A percentile compares a stretch with the other conserved stretches of the same genome.
Evolutionary conservation across 2,113 vertebrate species (phyloP).

Genomic region (Callipepla squamata): DNA sequence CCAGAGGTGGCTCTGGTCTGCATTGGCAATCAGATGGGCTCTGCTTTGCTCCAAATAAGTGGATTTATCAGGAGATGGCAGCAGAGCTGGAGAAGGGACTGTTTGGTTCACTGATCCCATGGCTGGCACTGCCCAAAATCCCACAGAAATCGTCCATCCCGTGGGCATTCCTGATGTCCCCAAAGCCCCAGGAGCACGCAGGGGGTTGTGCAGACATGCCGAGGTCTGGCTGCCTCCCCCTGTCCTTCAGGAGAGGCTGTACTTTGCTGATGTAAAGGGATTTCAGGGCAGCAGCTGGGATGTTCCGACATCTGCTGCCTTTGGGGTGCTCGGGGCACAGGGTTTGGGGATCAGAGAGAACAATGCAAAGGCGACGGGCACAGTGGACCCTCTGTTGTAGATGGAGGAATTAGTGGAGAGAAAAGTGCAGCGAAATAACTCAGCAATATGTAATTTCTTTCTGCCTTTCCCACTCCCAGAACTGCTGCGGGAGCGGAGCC

Average conservation of each 20-base stretch:
- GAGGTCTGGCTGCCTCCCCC: background rate
- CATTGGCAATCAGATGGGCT: rapidly evolving
- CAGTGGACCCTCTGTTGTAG: background rate
- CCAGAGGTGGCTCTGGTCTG: rapidly evolving
- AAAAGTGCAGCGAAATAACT: background rate
- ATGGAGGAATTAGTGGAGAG: rapidly evolving
- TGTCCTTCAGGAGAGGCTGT: background rate
- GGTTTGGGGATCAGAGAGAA: background rate
- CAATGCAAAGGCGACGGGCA: background rate
- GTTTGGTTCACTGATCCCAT: rapidly evolving
- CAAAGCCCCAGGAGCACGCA: background rate
- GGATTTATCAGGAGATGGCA: background rate
- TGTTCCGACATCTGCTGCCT: background rate
- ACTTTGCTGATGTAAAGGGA: background rate
- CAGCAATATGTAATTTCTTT: rapidly evolving
- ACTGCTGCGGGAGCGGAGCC: background rate
- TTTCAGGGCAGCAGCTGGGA: background rate
- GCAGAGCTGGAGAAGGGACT: background rate
- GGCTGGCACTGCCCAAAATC: background rate
- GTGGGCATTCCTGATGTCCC: background rate
- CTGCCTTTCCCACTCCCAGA: rapidly evolving
- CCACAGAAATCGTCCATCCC: background rate
- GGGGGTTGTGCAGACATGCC: background rate
- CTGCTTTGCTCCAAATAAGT: background rate
- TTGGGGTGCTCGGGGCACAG: background rate